These are phyloP conservation scores for Elaphurus davidianus DNA, from an alignment of 2,113 vertebrate genomes.

Conservation along the genomic window DNA sequence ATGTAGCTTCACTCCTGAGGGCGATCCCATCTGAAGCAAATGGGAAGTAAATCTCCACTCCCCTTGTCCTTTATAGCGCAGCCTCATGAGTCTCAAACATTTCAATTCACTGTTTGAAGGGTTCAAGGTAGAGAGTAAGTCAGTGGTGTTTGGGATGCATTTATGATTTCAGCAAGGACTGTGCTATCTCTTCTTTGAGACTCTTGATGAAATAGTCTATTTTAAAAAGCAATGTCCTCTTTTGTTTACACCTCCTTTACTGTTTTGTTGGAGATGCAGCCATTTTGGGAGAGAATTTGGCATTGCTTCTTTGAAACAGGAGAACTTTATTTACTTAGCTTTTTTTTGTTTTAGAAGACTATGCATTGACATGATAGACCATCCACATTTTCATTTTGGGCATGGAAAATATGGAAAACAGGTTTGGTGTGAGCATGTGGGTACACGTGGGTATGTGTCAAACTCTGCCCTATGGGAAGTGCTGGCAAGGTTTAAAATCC, in stretches of 20 bases:
- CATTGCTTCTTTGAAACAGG: neutral
- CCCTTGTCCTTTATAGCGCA: neutral
- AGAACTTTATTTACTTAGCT: conserved; percentile 20
- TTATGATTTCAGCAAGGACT: neutral
- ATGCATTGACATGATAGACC: neutral
- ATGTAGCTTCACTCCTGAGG: neutral
- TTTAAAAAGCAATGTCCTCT: neutral
- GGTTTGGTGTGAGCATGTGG: neutral
- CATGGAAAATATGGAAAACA: conserved; percentile 27
- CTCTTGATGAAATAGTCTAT: neutral
- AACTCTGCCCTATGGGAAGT: neutral
- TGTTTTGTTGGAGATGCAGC: neutral
- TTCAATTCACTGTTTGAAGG: neutral
- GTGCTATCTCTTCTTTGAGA: neutral
- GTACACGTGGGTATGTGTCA: neutral
- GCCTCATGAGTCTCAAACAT: neutral
- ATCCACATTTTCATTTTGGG: conserved; percentile 49
- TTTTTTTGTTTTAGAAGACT: conserved; percentile 1
- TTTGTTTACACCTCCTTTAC: neutral
- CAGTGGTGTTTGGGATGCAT: neutral
- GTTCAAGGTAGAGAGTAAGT: neutral
- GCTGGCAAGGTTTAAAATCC: conserved; percentile 12
- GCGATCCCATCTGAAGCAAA: neutral
- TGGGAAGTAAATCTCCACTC: neutral
- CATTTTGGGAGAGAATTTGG: conserved; percentile 21